Base-by-base conservation (phyloP, 30 jellyfish, hydroid and myxozoan genomes). In the Aurelia sp. region DNA sequence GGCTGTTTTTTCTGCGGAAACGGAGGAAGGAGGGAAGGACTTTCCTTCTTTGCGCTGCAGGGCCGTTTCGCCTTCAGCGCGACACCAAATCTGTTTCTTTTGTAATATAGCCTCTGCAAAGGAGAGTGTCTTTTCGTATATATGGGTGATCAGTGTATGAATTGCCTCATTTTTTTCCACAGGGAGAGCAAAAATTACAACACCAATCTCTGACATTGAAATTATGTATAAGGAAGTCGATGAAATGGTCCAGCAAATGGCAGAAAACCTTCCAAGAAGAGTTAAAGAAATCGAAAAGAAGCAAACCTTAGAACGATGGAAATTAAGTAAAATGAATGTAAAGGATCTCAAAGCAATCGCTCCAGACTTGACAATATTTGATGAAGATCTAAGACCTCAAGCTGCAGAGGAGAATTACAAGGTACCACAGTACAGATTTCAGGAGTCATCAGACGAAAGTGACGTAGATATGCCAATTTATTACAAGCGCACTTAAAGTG, bases 291-390 rank as follows among this genome's bases (percentile, higher is more conserved):
- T 59, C 33, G 69, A 59, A 59, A 59, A 2, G 3, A 59, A 13
- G 31, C 69, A 59, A 4, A 21, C 33, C 0, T 18, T 4, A 3
- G 69, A 59, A 59, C 16, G 69, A 12, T 59, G 24, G 33, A 59
- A 59, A 13, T 21, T 59, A 59, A n/a, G 24, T 4, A 59, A 59
- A 21, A 59, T 59, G 69, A 12, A 59, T 21, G 16, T 21, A 8
- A 59, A 59, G 4, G 69, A 59, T 59, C 5, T 59, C 13, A 59
- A 21, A 59, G 33, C 33, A 21, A 59, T 59, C 33, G 69, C 69
- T 18, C 69, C 69, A 9, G 69, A 59, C 69, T 59, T 59, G 69
- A 18, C 69, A 59, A 59, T 59, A 18, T 59, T 59, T 59, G 69
- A 59, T 33, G 24, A n/a, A 18, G 69, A 59, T 59, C 33, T 59